Evolutionary conservation across 2,113 vertebrate species (phyloP), one percentile per base, ranked within the genome.

Genomic region (Orthonyx spaldingii): DNA sequence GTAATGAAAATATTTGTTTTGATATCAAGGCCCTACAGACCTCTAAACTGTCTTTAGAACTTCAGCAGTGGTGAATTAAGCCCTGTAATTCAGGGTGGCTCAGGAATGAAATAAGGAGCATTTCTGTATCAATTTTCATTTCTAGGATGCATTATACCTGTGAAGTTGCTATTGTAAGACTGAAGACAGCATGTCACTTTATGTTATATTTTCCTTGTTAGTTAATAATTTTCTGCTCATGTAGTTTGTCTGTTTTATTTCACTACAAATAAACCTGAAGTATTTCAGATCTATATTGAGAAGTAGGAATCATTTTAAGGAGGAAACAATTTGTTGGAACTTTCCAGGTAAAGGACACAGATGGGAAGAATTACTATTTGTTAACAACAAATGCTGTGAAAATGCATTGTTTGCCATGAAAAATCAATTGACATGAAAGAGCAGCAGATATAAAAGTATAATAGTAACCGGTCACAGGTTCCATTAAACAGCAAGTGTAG

Each of bases 141-240:
- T 71, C 79, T 55, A 65, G 52, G 42, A 39, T 27, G 23, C 7
- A 60, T 96, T 83, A 50, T 53, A 72, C 80, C 33, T 90, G 78
- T 80, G 72, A 94, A 47, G 26, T n/a, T 95, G 30, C 53, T 84
- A 63, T 52, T 13, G 18, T 92, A 47, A 23, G n/a, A 93, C 63
- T 64, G 55, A 94, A 87, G 64, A 59, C 28, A 27, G 33, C 3
- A 4, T 16, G 19, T 93, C 52, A 50, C 52, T 84, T 84, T 70
- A 35, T 72, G 75, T 92, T 33, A 46, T 53, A 46, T 53, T 96
- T 87, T 78, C 57, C 63, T 93, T 85, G 93, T 82, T 71, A 85
- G 76, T 71, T 94, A 72, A 87, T 93, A 23, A 78, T 91, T 97
- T 96, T 92, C 94, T 90, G 53, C 35, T 82, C n/a, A 42, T 88